Percentiles rank a stretch among this genome's conserved stretches.
Evolutionary conservation across 2,113 vertebrate genomes (phyloP).

Genomic region (Corydoras maculifer): DNA sequence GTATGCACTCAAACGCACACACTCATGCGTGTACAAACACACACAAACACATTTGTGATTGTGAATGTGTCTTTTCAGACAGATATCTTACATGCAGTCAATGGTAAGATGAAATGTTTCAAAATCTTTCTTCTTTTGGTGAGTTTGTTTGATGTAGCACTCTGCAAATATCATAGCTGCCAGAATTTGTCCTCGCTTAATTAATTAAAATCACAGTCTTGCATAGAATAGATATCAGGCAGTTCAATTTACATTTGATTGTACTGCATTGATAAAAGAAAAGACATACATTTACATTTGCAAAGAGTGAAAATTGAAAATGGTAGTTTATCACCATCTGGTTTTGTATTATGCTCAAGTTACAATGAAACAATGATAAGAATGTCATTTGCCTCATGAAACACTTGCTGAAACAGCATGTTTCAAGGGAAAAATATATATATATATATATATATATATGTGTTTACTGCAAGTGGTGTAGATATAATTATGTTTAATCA

Average conservation of each 20-base stretch:
- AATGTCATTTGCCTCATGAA: no score
- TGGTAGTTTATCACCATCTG: constrained; percentile 19
- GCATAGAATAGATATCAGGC: constrained; percentile 64
- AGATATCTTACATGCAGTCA: constrained; percentile 12
- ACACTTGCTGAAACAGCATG: no score
- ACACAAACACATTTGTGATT: neutral
- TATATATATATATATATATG: no score
- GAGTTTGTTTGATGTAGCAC: constrained; percentile 54
- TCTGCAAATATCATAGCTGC: constrained; percentile 48
- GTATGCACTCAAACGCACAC: no score
- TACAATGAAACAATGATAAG: no score
- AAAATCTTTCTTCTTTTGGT: constrained; percentile 37
- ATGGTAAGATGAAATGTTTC: constrained; percentile 33
- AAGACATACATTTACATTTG: constrained; percentile 65
- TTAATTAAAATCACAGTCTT: constrained; percentile 58
- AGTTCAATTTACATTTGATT: constrained; percentile 69
- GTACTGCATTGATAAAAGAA: constrained; percentile 55
- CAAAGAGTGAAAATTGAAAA: constrained; percentile 48
- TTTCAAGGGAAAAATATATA: no score
- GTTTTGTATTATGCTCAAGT: constrained; percentile 15
- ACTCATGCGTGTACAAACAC: neutral
- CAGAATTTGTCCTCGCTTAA: constrained; percentile 51
- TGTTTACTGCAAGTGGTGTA: no score
- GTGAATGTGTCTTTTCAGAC: neutral
- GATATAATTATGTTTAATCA: no score